Conservation (phyloP, 2,797 vertebrate species). For the Arnoldichthys spilopterus region DNA sequence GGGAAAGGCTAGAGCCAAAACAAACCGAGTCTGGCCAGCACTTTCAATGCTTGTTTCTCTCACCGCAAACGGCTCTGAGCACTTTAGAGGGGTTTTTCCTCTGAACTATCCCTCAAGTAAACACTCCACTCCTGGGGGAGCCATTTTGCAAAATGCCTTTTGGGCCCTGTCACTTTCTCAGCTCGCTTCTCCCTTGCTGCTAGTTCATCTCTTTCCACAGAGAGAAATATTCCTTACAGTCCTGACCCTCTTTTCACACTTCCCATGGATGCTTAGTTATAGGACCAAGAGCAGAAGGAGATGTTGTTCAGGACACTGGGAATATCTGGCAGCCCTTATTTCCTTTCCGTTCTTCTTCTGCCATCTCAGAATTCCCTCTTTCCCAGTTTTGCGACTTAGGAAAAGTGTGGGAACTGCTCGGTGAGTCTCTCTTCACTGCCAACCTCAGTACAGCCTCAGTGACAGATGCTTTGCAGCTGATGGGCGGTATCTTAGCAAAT, state of each 20-base stretch:
- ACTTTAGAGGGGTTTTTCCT: constrained; percentile 34
- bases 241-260: not conserved
- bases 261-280: constrained; percentile 6
- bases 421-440: constrained; percentile 11
- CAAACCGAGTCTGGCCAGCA: constrained; percentile 39
- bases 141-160: constrained; percentile 25
- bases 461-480: constrained; percentile 48
- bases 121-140: constrained; percentile 18
- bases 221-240: constrained; percentile 4
- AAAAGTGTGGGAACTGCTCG: constrained; percentile 30
- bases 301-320: constrained; percentile 26
- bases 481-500: constrained; percentile 22
- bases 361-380: constrained; percentile 1
- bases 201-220: constrained; percentile 3
- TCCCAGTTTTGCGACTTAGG: constrained; percentile 4
- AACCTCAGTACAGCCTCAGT: not conserved
- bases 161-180: constrained; percentile 26
- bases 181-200: not conserved
- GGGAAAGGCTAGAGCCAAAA: constrained; percentile 42
- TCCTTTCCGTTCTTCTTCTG: constrained; percentile 23
- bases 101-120: constrained; percentile 36
- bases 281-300: not conserved
- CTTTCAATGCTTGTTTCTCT: constrained; percentile 42
- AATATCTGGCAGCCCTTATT: constrained; percentile 33
- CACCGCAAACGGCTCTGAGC: constrained; percentile 37